A percentile compares a stretch with the other conserved stretches of the same genome.
Conservation (phyloP, 2,113 vertebrate species). For the Platycercus adscitus region DNA sequence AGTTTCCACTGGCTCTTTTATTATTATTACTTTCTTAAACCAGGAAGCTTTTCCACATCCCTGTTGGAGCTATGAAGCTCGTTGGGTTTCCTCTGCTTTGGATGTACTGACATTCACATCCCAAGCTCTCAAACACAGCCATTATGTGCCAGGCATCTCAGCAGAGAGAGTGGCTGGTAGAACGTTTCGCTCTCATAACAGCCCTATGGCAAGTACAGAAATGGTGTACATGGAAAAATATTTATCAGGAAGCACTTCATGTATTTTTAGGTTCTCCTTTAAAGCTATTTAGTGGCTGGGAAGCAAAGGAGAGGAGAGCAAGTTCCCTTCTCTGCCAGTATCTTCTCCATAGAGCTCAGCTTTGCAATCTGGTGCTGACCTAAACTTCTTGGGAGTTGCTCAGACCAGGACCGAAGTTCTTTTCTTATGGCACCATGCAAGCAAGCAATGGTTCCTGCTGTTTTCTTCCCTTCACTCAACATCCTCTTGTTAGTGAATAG, state of each 20-base stretch:
- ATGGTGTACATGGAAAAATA: conserved; percentile 2
- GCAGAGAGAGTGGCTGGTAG: not conserved
- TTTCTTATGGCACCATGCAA: not conserved
- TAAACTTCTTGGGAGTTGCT: not conserved
- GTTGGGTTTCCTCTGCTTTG: conserved; percentile 18
- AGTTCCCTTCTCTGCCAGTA: not conserved
- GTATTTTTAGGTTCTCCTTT: conserved; percentile 42
- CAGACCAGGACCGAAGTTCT: not conserved
- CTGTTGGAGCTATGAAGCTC: not conserved
- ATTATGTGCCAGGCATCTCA: not conserved
- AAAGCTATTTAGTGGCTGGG: not conserved
- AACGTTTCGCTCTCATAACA: not conserved
- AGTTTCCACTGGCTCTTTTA: not conserved
- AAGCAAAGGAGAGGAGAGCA: not conserved
- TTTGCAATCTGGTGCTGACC: not conserved
- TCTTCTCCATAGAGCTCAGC: not conserved
- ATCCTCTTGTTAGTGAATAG: not conserved
- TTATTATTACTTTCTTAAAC: conserved; percentile 31
- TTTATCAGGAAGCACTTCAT: conserved; percentile 33
- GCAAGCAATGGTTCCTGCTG: not conserved
- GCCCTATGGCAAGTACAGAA: not conserved
- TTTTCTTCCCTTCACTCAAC: not conserved
- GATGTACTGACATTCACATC: not conserved
- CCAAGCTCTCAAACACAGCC: not conserved
- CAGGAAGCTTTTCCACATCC: conserved; percentile 27